A percentile compares a stretch with the other conserved stretches of the same genome.
Conservation (phyloP, 2,888 invertebrate genomes). For the Iphiclides podalirius region DNA sequence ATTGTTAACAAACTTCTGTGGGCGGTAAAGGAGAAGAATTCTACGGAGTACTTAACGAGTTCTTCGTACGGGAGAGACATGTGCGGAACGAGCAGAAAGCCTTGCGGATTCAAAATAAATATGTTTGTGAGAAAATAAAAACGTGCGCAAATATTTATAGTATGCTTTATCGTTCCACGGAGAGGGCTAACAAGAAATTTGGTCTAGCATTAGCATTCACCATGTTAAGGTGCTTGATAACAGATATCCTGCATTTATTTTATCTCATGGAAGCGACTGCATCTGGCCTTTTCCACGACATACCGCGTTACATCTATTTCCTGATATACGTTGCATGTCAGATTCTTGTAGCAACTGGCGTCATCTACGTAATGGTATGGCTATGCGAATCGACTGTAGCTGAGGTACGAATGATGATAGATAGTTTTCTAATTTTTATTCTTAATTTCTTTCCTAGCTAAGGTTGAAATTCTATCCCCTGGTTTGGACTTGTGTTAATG, state of each 20-base stretch:
- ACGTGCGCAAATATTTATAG: constrained; percentile 49
- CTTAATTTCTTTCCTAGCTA: not conserved
- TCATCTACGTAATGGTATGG: constrained; percentile 43
- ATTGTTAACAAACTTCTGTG: constrained; percentile 46
- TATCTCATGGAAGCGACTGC: constrained; percentile 68
- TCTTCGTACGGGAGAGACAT: constrained; percentile 39
- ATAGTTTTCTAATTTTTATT: not conserved
- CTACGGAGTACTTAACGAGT: constrained; percentile 42
- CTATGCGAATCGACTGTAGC: constrained; percentile 43
- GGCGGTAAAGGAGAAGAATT: constrained; percentile 40
- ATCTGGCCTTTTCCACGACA: constrained; percentile 50
- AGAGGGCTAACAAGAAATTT: constrained; percentile 40
- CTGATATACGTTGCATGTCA: constrained; percentile 54
- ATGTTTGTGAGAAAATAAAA: constrained; percentile 48
- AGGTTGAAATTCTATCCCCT: no score
- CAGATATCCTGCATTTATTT: constrained; percentile 51
- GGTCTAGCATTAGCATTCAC: constrained; percentile 47
- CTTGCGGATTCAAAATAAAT: constrained; percentile 41
- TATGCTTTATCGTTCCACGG: constrained; percentile 41
- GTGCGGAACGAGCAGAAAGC: constrained; percentile 34
- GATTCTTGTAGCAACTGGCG: constrained; percentile 40
- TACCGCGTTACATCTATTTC: constrained; percentile 45
- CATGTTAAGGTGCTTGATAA: constrained; percentile 38
- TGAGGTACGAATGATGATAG: constrained; percentile 39
- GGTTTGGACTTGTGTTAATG: no score